Percentiles rank a stretch among this genome's conserved stretches.
Evolutionary conservation across 2,113 vertebrate species (phyloP).

Genomic region (Myanophis thanlyinensis): DNA sequence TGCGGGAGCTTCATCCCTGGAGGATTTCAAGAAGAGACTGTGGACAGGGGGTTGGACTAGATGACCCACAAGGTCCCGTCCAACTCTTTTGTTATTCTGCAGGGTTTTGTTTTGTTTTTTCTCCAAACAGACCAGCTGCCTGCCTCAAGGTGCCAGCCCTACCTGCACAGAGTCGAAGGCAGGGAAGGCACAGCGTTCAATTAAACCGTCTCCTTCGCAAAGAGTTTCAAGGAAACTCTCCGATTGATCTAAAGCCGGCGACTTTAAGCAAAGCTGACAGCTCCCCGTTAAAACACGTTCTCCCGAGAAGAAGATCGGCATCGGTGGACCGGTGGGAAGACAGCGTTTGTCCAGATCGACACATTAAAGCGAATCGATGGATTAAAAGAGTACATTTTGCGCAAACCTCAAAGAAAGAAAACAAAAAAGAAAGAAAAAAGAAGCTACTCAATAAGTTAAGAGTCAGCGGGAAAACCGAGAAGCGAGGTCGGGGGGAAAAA

Average conservation of each 20-base stretch:
- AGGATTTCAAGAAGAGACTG: no score
- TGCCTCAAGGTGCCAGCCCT: not conserved
- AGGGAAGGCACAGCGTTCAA: not conserved
- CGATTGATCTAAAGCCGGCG: constrained; percentile 4
- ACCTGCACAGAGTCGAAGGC: not conserved
- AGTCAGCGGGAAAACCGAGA: constrained; percentile 13
- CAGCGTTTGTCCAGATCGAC: constrained; percentile 53
- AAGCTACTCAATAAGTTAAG: constrained; percentile 31
- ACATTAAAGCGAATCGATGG: constrained; percentile 49
- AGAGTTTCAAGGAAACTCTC: constrained; percentile 31
- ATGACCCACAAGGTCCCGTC: no score
- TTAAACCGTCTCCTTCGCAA: not conserved
- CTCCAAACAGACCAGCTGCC: not conserved
- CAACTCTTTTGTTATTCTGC: no score
- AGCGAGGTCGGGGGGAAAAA: not conserved
- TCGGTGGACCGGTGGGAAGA: constrained; percentile 11
- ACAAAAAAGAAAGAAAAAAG: not conserved
- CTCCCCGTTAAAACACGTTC: constrained; percentile 32
- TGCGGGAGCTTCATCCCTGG: no score
- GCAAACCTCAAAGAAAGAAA: not conserved
- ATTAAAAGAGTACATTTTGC: constrained; percentile 37
- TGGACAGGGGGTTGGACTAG: no score
- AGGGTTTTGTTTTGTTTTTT: no score
- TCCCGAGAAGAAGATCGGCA: constrained; percentile 17
- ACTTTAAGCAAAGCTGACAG: constrained; percentile 2